Conservation (phyloP, 2,797 vertebrate species). For the Pseudotriccus pelzelni region DNA sequence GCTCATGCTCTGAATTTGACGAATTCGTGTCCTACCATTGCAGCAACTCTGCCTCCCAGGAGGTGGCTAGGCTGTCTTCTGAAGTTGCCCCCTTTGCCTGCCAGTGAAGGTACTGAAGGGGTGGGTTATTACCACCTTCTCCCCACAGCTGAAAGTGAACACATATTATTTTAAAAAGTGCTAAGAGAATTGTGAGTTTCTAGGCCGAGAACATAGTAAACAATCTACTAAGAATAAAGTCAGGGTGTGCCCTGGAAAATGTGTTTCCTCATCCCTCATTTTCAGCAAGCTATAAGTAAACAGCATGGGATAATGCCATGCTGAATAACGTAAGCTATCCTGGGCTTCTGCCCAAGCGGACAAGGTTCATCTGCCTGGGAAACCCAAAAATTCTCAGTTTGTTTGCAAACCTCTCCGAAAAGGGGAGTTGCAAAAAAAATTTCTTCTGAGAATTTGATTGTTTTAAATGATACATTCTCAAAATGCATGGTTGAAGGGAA, state of each 20-base stretch:
- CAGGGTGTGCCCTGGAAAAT: neutral
- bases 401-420: neutral
- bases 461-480: neutral
- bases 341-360: fast-evolving
- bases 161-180: neutral
- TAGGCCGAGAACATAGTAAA: neutral
- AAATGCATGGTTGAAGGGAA: neutral
- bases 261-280: neutral
- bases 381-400: neutral
- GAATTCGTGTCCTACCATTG: neutral
- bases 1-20: neutral
- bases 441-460: neutral
- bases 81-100: neutral
- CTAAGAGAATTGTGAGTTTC: neutral
- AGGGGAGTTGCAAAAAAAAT: neutral
- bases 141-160: neutral
- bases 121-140: neutral
- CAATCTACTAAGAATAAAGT: neutral
- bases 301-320: neutral
- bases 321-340: neutral
- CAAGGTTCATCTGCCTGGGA: neutral
- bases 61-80: neutral
- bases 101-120: neutral
- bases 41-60: neutral
- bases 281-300: neutral